phyloP scores from a whole-genome alignment of 2,113 vertebrate genomes.

The Chroicocephalus ridibundus region DNA sequence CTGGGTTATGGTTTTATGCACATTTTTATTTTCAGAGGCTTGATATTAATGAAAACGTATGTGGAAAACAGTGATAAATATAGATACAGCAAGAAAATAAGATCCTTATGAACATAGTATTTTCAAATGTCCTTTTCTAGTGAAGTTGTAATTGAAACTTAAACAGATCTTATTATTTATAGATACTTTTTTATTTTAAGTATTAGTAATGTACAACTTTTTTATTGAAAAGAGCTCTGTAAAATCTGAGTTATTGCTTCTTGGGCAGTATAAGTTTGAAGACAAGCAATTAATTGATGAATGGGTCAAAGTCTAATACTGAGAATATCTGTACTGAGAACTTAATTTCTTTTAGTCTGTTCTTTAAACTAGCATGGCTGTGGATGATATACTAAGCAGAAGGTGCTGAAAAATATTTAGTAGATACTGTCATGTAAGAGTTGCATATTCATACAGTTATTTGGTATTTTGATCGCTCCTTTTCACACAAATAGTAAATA shows the following conservation, averaged over 20 bases:
- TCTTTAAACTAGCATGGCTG: background rate
- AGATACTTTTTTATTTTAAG: background rate
- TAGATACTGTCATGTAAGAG: background rate
- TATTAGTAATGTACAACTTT: background rate
- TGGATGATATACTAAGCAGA: background rate
- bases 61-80: background rate
- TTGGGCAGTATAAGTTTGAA: background rate
- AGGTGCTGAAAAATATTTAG: background rate
- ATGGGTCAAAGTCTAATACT: background rate
- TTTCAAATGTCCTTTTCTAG: background rate
- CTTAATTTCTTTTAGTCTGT: background rate
- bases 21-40: background rate
- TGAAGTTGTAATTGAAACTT: background rate
- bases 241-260: background rate
- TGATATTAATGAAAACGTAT: background rate
- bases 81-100: background rate
- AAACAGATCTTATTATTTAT: background rate
- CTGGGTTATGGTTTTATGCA: background rate
- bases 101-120: background rate
- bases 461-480: background rate
- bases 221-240: background rate
- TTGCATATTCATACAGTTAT: background rate
- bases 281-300: background rate
- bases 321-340: background rate
- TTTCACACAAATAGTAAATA: conserved; percentile 5